Evolutionary conservation across 2,113 vertebrate species (phyloP), one percentile per base, ranked within the genome.

Genomic region (Epinephelus lanceolatus): DNA sequence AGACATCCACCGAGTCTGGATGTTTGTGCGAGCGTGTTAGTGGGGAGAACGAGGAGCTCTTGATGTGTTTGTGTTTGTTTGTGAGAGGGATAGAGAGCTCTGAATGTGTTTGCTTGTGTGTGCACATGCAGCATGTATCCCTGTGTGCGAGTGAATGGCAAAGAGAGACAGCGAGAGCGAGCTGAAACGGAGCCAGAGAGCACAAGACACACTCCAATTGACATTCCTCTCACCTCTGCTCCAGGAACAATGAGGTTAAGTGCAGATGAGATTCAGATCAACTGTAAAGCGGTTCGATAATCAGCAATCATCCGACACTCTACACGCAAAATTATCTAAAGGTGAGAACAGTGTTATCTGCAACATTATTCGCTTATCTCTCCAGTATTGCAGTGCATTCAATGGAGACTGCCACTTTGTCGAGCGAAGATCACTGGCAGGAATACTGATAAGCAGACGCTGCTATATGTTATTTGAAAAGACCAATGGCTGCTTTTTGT

Each of bases 171-270:
- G 49, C 45, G 67, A 63, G 73, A 78, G 61, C 55, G 66, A 71
- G 69, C 78, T 83, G 76, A 84, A 91, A 83, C 62, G 10, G 71
- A 85, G 86, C 73, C 85, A 86, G 75, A 60, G 66, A 89, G 78
- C 74, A 62, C 66, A 85, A 89, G 84, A 85, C 86, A 59, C 80
- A 69, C 75, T 89, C 72, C 83, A 86, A 92, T 92, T 94, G 89
- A 94, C 93, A 94, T 95, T 95, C 91, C 77, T 81, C 91, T 94
- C 87, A 92, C 93, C 92, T 88, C 90, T 89, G 81, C 70, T 83
- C 80, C 70, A 72, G 76, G 85, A 94, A 94, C 92, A 95, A 92
- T 90, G 92, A 93, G 93, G 89, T 93, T 92, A 94, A 93, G 92
- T 88, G 89, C 85, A 89, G 89, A 93, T 92, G 88, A 92, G 87